Base-by-base conservation (phyloP, 2,797 vertebrate genomes). In the Petrocephalus schoutedeni region DNA sequence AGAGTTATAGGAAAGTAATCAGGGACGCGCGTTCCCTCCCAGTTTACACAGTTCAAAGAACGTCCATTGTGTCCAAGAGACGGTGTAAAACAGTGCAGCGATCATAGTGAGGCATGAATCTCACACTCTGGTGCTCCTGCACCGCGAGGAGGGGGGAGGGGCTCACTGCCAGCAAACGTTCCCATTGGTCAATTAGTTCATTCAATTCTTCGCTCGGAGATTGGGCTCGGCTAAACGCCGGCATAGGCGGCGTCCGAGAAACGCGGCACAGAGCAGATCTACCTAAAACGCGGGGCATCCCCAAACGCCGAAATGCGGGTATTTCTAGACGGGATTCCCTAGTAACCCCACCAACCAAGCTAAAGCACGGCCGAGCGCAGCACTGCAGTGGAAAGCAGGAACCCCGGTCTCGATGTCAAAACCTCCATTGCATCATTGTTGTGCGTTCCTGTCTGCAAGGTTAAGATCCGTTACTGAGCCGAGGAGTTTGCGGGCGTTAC, bases 131-230 rank as follows among this genome's bases (percentile, higher is more conserved):
- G 7, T 19, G 71, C 71, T 45, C 19, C 12, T 45, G 4, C 45
- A 45, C 80, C 9, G 3, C 23, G 59, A 5, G 80, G 41, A 49
- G 19, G 49, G 41, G 9, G 80, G 80, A 14, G 45, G 45, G 21
- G 45, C 8, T 54, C 21, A 54, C 3, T 2, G 45, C 21, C 51
- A 51, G 19, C 21, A 54, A 53, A 54, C 1, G 45, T n/a, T 83
- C 51, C 80, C 80, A 83, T 51, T 83, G 80, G 80, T 28, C n/a
- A 54, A 83, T 45, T 83, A 83, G 49, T 53, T 83, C 80, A 83
- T 83, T 83, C 80, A 83, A 51, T 21, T 21, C n/a, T 77, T 8
- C 16, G 7, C 1, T 28, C n/a, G 9, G 49, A 83, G 80, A 54
- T 51, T 1, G n/a, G 80, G 80, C 80, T 83, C 51, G 19, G 41